Evolutionary conservation across 2,888 invertebrate genomes (phyloP).

Genomic region (Xestia ashworthii): DNA sequence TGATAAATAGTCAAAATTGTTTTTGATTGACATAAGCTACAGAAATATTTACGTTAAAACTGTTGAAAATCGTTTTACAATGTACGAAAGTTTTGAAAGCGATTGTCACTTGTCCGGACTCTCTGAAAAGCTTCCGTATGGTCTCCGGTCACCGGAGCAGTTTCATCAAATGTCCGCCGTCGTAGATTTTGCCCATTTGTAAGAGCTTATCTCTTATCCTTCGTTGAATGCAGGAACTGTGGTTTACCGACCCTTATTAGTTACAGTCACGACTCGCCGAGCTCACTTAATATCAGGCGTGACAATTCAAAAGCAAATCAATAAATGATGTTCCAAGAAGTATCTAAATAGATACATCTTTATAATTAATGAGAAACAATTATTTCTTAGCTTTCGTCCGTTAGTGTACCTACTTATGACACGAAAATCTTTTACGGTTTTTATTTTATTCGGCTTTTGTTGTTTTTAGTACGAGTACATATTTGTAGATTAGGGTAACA

Average conservation of each 20-base stretch:
- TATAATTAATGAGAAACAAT: background rate
- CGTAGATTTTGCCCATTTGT: slow-evolving; percentile 37
- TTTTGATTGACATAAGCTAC: background rate
- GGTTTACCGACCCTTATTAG: slow-evolving; percentile 29
- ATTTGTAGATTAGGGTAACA: background rate
- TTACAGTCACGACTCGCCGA: background rate
- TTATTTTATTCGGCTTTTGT: background rate
- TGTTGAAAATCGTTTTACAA: background rate
- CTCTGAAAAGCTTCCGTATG: background rate
- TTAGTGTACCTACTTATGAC: no score
- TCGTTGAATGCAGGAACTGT: background rate
- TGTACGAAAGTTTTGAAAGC: background rate
- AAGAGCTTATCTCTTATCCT: slow-evolving; percentile 37
- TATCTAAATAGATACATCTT: background rate
- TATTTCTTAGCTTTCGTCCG: background rate
- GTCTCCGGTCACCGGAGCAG: background rate
- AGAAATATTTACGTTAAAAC: background rate
- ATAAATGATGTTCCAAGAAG: background rate
- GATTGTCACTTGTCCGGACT: background rate
- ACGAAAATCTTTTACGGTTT: no score
- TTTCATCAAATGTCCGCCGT: slow-evolving; percentile 13
- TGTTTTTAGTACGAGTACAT: background rate
- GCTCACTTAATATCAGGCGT: background rate
- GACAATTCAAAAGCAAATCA: no score
- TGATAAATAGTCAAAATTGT: background rate